Base-by-base conservation (phyloP, 2,888 invertebrate species). In the Heliconius ismenius region DNA sequence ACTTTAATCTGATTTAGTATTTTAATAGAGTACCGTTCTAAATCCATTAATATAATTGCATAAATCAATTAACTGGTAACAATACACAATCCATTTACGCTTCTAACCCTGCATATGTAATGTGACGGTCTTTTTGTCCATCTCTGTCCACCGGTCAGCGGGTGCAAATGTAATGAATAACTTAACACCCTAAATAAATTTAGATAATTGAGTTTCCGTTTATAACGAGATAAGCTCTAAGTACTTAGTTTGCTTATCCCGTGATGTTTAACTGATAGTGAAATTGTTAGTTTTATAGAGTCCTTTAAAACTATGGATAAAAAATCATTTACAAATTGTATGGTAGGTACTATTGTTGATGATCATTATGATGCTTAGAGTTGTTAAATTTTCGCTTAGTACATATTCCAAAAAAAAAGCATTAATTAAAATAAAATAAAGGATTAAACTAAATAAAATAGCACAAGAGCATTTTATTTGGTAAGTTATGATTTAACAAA, bases 21-120 rank as follows among this genome's bases (percentile, higher is more conserved):
- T 72, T 76, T 76, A 72, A 72, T 58, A 65, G 64, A 72, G 26
- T 76, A 26, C 21, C 72, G 58, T 73, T 62, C 54, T 60, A 60
- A 77, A 76, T 75, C 78, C 79, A 81, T 83, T 78, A 73, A 80
- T 79, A 75, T 76, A 78, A 81, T 80, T 74, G 80, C 76, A 82
- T 77, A 76, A 82, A 82, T 83, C 83, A 83, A 85, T 85, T 84
- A 84, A 83, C 80, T 76, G 79, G 73, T 78, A 84, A 90, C 89
- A 89, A 89, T 89, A 81, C 78, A 80, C 81, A 82, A 81, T 84
- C 83, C 83, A 84, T 85, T 84, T 84, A 82, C 80, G 84, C 80
- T 80, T 76, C 81, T 85, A 87, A 86, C 81, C 89, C 89, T 93
- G 89, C 92, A 92, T 93, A 88, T 86, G 83, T 87, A 91, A 91